Evolutionary conservation across 2,888 invertebrate species (phyloP), one percentile per base, ranked within the genome.

Genomic region (Anodontia alba): DNA sequence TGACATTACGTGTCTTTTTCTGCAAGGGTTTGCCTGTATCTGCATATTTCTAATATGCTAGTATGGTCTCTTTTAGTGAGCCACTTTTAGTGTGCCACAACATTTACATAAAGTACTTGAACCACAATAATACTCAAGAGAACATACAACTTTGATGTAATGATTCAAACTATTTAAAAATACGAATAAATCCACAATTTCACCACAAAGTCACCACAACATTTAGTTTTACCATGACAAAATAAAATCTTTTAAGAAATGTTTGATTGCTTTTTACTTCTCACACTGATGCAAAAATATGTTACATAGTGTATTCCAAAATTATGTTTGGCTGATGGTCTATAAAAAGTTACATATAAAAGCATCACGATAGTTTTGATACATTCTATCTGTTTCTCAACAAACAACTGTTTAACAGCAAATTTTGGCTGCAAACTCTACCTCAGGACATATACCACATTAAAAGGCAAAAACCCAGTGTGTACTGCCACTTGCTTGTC

Each of bases 151-250:
- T 62, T 62, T 62, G 62, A 31, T 33, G 20, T 62, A 23, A 33
- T 26, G 54, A 54, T 15, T 26, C 46, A 2, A 20, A 46, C 8
- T 8, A 20, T 20, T 46, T 46, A 46, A 20, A 46, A 46, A 46
- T 46, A 46, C 17, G 46, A 46, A 46, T 3, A 46, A 46, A 46
- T 46, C 46, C 46, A 46, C 31, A 31, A 62, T 17, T 57, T 57
- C 23, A 57, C 57, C 57, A 57, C 57, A 57, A 57, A 57, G 26
- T 62, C 31, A 62, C 62, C 62, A 62, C 62, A 62, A 62, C 62
- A 62, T 33, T 20, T 20, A 62, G 62, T n/a, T 31, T 62, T 20
- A 62, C 17, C 17, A 33, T 33, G 7, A 62, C 7, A 62, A 38
- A 62, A 33, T 62, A 62, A 26, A 62, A 62, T 62, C 62, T n/a